Evolutionary conservation across 2,888 invertebrate genomes (phyloP), one percentile per base, ranked within the genome.

Genomic region (Choreutis nemorana): DNA sequence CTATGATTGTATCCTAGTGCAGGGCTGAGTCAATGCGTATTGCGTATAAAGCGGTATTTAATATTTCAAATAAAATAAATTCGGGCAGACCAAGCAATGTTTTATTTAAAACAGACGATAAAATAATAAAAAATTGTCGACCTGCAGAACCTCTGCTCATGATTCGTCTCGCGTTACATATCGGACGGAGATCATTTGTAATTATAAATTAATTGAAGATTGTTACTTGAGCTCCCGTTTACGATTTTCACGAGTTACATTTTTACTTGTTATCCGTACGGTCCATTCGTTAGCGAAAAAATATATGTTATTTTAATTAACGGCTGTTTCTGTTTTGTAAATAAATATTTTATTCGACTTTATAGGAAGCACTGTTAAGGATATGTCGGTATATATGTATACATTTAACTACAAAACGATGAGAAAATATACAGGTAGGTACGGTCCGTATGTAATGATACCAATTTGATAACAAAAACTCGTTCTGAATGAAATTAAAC

Each of bases 181-280:
- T 4, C 12, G 4, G 5, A n/a, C 5, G 5, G 5, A 6, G 23
- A 15, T 32, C 48, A 50, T 52, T 50, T 44, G 36, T 41, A 53
- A 48, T 58, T 41, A 40, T 44, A 48, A 55, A 58, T 57, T 60
- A 60, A 62, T 62, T 58, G 59, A 55, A 57, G 53, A 45, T 40
- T 39, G 35, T 39, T 41, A 57, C 34, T 41, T 16, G 49, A 52
- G 43, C n/a, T 42, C 22, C 29, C 11, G 21, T 10, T 9, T 26
- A 26, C 26, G n/a, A n/a, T n/a, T n/a, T n/a, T n/a, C n/a, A n/a
- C 23, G 13, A 11, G 11, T 22, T 10, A n/a, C 8, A 22, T n/a
- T 22, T 22, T 9, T 21, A 21, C 10, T 23, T n/a, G n/a, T n/a
- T 23, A 23, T 23, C 13, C 12, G 23, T 23, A 23, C 11, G 23